These are phyloP conservation scores for Periophthalmus modestus DNA, from an alignment of 2,113 vertebrate genomes.

Conservation along the genomic window DNA sequence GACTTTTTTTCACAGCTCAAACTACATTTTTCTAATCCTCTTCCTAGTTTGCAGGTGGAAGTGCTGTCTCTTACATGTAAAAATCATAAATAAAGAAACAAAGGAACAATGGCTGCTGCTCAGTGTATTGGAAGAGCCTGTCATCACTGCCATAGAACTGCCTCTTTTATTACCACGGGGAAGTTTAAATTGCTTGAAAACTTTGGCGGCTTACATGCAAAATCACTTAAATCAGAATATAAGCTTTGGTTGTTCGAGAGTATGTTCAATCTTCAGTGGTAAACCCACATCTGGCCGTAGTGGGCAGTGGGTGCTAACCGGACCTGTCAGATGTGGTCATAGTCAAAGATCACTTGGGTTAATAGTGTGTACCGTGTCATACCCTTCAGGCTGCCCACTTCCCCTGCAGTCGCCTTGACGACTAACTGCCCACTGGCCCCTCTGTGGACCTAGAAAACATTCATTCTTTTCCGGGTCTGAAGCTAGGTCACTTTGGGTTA, in stretches of 20 bases:
- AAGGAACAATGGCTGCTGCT: conserved; percentile 33
- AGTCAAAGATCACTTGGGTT: conserved; percentile 57
- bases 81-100: conserved; percentile 16
- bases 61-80: background rate
- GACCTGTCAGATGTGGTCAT: conserved; percentile 30
- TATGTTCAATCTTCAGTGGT: conserved; percentile 46
- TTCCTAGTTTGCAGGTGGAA: conserved; percentile 18
- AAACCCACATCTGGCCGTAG: conserved; percentile 31
- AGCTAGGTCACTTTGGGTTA: conserved; percentile 41
- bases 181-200: conserved; percentile 7
- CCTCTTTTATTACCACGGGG: background rate
- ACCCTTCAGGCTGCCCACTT: conserved; percentile 23
- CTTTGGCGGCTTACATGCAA: background rate
- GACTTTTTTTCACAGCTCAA: conserved; percentile 45
- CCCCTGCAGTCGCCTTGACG: conserved; percentile 21
- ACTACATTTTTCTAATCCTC: conserved; percentile 37
- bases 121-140: conserved; percentile 34
- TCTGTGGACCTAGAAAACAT: conserved; percentile 39
- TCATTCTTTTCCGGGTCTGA: conserved; percentile 29
- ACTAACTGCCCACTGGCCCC: conserved; percentile 5
- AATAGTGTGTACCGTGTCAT: conserved; percentile 62
- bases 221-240: conserved; percentile 12
- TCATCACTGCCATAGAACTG: conserved; percentile 45
- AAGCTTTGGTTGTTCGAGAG: conserved; percentile 19
- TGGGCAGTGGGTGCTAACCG: conserved; percentile 24